Base-by-base conservation (phyloP, 2,797 vertebrate genomes). In the Acanthurus leucopareius region DNA sequence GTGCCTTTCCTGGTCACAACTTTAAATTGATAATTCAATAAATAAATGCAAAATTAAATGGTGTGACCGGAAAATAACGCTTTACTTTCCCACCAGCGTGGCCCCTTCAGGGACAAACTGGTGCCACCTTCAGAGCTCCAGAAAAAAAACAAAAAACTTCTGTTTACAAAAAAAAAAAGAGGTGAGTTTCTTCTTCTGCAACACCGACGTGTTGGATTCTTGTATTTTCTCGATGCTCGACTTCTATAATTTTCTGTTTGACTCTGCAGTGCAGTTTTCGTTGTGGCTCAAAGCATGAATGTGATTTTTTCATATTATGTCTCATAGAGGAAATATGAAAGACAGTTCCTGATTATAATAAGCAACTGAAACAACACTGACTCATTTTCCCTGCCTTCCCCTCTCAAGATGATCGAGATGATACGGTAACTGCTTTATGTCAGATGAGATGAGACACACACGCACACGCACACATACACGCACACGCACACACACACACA, bases 21-120 rank as follows among this genome's bases (percentile, higher is more conserved):
- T 89, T 80, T 70, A 88, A 92, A 92, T 94, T 87, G 93, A 94
- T 93, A 93, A 93, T 93, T 92, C 91, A 95, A 94, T 94, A 94
- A 95, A 95, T 96, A 95, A 94, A 93, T 87, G 89, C 49, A 85
- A 90, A 93, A 92, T 91, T 80, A 95, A 95, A 94, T 92, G 94
- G 93, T 96, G 94, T 90, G 94, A 96, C 90, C 94, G 94, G 95
- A 94, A 94, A 80, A 86, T 35, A 25, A 61, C 72, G 79, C 69
- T 73, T 66, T 79, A 73, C 83, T 93, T 95, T 95, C 93, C 94
- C 94, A 94, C 91, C 89, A 69, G 62, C 0, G 44, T 65, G 25
- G 58, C 57, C 79, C 79, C 56, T 69, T 66, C 59, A 6, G 54
- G 72, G 69, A 75, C 78, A 40, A 42, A 75, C 60, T 7, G 60